Evolutionary conservation across 2,888 invertebrate genomes (phyloP).

Genomic region (Stenurella melanura): DNA sequence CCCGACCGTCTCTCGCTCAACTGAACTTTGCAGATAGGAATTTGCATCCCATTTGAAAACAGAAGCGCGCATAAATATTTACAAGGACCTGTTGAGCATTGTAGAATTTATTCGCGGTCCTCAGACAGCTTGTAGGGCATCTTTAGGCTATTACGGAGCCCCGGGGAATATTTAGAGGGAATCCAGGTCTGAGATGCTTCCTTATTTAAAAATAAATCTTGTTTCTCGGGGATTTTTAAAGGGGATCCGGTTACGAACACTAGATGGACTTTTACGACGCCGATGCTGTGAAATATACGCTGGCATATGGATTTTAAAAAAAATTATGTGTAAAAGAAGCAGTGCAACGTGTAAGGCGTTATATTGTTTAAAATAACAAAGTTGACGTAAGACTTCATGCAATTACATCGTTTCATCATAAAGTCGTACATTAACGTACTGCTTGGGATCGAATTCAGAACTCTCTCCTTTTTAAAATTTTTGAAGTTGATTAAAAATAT

Average conservation of each 20-base stretch:
- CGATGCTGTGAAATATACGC: background rate
- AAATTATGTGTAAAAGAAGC: no score
- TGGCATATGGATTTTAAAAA: background rate
- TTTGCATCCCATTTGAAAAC: conserved; percentile 41
- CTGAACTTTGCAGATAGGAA: conserved; percentile 32
- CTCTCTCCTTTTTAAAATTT: no score
- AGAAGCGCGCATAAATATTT: conserved; percentile 42
- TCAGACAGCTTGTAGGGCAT: conserved; percentile 34
- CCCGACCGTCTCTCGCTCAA: conserved; percentile 13
- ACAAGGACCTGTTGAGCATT: conserved; percentile 44
- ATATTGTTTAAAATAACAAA: no score
- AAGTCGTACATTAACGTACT: no score
- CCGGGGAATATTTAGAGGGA: conserved; percentile 32
- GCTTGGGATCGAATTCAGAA: no score
- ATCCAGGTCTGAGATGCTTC: conserved; percentile 16
- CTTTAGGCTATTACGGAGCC: conserved; percentile 34
- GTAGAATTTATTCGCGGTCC: conserved; percentile 38
- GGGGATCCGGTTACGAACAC: conserved; percentile 5
- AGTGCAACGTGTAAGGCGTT: no score
- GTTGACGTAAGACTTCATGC: no score
- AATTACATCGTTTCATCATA: no score
- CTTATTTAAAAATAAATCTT: conserved; percentile 19
- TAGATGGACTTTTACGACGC: background rate
- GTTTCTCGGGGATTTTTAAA: conserved; percentile 7
- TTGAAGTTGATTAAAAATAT: no score